A percentile compares a stretch with the other conserved stretches of the same genome.
Evolutionary conservation across 2,888 invertebrate species (phyloP).

Genomic region (Apamea crenata): DNA sequence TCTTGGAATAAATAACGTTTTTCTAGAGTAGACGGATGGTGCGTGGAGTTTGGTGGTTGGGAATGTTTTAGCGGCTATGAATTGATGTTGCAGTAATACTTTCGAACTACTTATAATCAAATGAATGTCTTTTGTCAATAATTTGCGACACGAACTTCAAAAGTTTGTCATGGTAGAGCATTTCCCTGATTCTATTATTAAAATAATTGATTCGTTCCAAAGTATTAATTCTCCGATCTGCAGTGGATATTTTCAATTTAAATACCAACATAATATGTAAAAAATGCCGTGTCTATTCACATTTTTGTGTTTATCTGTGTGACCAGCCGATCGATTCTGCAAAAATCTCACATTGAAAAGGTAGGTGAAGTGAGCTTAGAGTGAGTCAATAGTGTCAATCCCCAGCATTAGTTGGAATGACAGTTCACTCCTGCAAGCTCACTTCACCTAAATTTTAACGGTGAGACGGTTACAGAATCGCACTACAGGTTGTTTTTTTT

Average conservation of each 20-base stretch:
- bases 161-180: neutral
- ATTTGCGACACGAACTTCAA: neutral
- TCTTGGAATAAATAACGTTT: conserved; percentile 67
- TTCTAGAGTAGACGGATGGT: conserved; percentile 47
- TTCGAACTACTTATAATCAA: neutral
- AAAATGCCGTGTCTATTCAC: neutral
- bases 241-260: neutral
- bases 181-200: neutral
- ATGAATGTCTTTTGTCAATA: neutral
- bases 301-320: too few species aligned
- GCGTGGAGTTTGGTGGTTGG: neutral
- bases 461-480: too few species aligned
- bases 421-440: too few species aligned
- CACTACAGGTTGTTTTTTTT: too few species aligned
- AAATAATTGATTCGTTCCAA: neutral
- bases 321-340: too few species aligned
- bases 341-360: too few species aligned
- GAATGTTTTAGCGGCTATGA: conserved; percentile 14
- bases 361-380: too few species aligned
- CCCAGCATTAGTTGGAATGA: too few species aligned
- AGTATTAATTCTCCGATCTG: neutral
- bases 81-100: neutral
- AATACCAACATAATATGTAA: neutral
- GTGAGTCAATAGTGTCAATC: too few species aligned
- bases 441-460: too few species aligned